These are phyloP conservation scores for Sebastes matsubarae DNA, from an alignment of 2,797 vertebrate genomes.

Conservation along the genomic window DNA sequence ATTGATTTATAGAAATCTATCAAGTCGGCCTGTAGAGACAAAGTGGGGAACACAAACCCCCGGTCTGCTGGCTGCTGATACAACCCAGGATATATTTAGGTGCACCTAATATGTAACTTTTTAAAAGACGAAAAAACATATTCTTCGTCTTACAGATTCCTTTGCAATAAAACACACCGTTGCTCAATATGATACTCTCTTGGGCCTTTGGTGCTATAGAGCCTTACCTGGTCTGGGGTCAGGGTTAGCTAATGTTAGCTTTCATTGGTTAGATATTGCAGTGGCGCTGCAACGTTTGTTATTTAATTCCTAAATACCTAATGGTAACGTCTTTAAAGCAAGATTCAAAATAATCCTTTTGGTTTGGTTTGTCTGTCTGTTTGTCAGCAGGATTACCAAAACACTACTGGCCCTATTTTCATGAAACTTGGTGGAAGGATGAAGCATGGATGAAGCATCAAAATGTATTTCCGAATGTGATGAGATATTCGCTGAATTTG, in stretches of 20 bases:
- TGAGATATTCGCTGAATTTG: too few relatives aligned
- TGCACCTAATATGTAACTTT: not conserved
- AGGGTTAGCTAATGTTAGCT: not conserved
- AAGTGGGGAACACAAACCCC: not conserved
- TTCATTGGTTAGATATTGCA: not conserved
- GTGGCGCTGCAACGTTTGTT: too few relatives aligned
- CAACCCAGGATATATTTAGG: not conserved
- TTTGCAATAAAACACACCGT: not conserved
- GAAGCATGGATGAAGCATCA: too few relatives aligned
- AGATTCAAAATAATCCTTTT: not conserved
- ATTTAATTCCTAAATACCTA: not conserved
- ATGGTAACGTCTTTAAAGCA: not conserved
- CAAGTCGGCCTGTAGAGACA: not conserved
- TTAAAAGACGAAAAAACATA: not conserved
- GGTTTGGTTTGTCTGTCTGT: too few relatives aligned
- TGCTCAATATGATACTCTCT: too few relatives aligned
- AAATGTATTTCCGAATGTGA: too few relatives aligned
- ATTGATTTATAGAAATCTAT: slow-evolving; percentile 38
- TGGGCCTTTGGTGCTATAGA: not conserved
- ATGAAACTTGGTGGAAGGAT: too few relatives aligned
- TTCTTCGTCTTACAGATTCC: not conserved
- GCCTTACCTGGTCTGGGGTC: not conserved
- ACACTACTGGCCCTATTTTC: too few relatives aligned
- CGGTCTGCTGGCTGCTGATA: not conserved
- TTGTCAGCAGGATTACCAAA: too few relatives aligned